Percentiles rank a stretch among this genome's conserved stretches.
These are phyloP conservation scores for Aphis gossypii DNA, from an alignment of 1,140 invertebrate genomes.

Conservation along the genomic window DNA sequence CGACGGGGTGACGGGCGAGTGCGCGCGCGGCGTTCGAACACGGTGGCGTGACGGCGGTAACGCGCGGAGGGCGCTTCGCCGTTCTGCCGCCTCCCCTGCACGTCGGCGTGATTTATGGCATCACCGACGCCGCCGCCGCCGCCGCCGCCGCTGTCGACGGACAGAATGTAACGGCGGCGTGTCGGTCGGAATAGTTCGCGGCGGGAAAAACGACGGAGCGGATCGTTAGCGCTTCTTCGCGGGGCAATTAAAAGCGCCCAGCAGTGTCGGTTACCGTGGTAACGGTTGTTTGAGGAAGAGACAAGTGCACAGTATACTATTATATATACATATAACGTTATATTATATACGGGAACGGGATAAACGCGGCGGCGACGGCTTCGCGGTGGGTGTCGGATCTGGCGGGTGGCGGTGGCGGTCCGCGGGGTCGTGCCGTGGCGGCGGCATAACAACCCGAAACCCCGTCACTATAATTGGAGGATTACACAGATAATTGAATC, in stretches of 20 bases:
- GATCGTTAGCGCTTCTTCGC: conserved; percentile 58
- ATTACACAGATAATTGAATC: conserved; percentile 60
- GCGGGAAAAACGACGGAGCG: conserved; percentile 53
- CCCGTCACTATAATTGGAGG: conserved; percentile 59
- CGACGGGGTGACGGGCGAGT: neutral
- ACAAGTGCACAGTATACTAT: conserved; percentile 3
- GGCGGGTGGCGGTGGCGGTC: neutral
- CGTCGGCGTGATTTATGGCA: conserved; percentile 55
- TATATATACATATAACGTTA: neutral
- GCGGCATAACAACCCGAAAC: neutral
- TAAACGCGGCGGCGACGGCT: neutral
- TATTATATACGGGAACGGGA: neutral
- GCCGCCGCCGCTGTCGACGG: neutral
- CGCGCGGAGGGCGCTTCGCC: neutral
- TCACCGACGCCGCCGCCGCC: neutral
- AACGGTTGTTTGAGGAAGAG: conserved; percentile 47
- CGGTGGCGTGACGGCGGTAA: neutral
- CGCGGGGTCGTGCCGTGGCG: neutral
- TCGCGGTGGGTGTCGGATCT: neutral
- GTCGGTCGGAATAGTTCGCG: conserved; percentile 9
- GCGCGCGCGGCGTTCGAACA: neutral
- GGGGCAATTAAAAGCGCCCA: conserved; percentile 57
- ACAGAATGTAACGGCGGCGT: neutral
- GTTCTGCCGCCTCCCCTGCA: neutral
- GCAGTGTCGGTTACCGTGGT: conserved; percentile 47